Evolutionary conservation across 2,888 invertebrate species (phyloP), one percentile per base, ranked within the genome.

Genomic region (Eristalis arbustorum): DNA sequence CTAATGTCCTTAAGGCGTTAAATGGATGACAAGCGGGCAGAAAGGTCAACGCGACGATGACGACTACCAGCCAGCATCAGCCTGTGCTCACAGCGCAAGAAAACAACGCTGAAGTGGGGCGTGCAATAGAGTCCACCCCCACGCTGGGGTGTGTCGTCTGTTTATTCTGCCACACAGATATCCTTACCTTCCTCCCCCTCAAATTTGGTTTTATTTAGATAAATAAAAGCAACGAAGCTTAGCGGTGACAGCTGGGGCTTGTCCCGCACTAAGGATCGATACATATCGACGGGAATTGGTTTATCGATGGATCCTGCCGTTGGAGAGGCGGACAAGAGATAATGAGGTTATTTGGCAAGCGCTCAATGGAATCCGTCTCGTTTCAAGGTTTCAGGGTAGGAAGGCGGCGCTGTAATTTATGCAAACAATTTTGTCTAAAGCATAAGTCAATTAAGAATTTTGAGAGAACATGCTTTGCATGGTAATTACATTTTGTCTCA

Each of bases 171-270:
- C 25, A 25, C 37, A 42, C 59, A 66, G 59, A 25, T 18, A 34
- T 4, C 31, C 8, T 18, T 18, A 49, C 18, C 18, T 2, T 49
- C 25, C 61, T 40, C 66, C 66, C 42, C 42, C 34, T 68, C 42
- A 61, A n/a, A 42, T 80, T 74, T 67, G 61, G 64, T 25, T 76
- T 64, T 74, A 57, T 75, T 75, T 75, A 56, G 22, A 61, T 40
- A 40, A 34, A 72, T 61, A 67, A 62, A 66, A 22, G 56, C 37
- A 37, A 57, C 61, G 49, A 5, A 14, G 34, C 25, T 23, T 71
- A 25, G 61, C 64, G 57, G 40, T 71, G 66, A 71, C 66, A 78
- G 61, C 69, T 64, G 66, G 49, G 49, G 18, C 49, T 34, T 73
- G 28, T 78, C 56, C 13, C 59, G 14, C 57, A 23, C 14, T 3